Evolutionary conservation across 2,113 vertebrate genomes (phyloP).

Genomic region (western clawed frog (Xenopus tropicalis)): UCB_Xtro_10.0 CM004450.2:97934501-97935000

Average conservation of each 20-base stretch:
- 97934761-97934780: constrained; percentile 83
- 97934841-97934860: constrained; percentile 86
- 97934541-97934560: too few relatives aligned
- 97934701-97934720: constrained; percentile 96
- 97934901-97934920: constrained; percentile 88
- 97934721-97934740: constrained; percentile 97
- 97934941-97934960: background rate
- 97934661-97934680: constrained; percentile 48
- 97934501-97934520: too few relatives aligned
- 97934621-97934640: too few relatives aligned
- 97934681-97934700: constrained; percentile 88
- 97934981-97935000: too few relatives aligned
- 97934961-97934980: too few relatives aligned
- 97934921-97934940: constrained; percentile 87
- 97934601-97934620: too few relatives aligned
- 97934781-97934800: constrained; percentile 92
- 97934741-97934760: constrained; percentile 95
- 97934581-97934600: too few relatives aligned
- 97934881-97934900: constrained; percentile 90
- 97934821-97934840: constrained; percentile 86
- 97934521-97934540: too few relatives aligned
- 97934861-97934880: constrained; percentile 91
- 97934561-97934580: too few relatives aligned
- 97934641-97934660: too few relatives aligned
- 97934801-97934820: constrained; percentile 88